phyloP scores from a whole-genome alignment of 2,888 invertebrate genomes.

The Sympetrum striolatum region DNA sequence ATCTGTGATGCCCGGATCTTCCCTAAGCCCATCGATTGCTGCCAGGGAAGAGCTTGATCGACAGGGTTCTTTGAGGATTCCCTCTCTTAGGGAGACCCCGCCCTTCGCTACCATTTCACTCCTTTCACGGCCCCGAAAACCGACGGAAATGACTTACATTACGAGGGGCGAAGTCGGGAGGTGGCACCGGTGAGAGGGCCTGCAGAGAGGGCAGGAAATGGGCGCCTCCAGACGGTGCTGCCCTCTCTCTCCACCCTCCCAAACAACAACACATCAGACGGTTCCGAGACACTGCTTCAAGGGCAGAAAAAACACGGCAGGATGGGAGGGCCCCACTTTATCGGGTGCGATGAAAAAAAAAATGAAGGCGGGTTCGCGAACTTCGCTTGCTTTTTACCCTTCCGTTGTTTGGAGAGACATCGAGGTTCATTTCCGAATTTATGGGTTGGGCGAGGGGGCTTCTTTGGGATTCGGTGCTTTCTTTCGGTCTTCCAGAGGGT shows the following conservation, averaged over 20 bases:
- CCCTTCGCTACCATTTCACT: background rate
- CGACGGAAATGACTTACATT: background rate
- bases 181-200: background rate
- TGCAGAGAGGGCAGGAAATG: background rate
- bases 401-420: background rate
- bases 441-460: background rate
- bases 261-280: slow-evolving; percentile 9
- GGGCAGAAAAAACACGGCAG: background rate
- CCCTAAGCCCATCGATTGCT: background rate
- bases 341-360: background rate
- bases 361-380: background rate
- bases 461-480: background rate
- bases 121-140: background rate
- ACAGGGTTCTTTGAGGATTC: background rate
- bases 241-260: background rate
- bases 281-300: background rate
- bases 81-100: background rate
- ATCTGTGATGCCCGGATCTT: background rate
- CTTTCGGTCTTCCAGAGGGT: background rate
- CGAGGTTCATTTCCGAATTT: background rate
- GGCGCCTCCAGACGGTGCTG: slow-evolving; percentile 7
- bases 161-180: background rate
- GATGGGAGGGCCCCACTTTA: background rate
- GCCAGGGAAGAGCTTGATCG: background rate
- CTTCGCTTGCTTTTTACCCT: background rate